Base-by-base conservation (phyloP, 2,113 vertebrate genomes). In the Odobenus rosmarus region DNA sequence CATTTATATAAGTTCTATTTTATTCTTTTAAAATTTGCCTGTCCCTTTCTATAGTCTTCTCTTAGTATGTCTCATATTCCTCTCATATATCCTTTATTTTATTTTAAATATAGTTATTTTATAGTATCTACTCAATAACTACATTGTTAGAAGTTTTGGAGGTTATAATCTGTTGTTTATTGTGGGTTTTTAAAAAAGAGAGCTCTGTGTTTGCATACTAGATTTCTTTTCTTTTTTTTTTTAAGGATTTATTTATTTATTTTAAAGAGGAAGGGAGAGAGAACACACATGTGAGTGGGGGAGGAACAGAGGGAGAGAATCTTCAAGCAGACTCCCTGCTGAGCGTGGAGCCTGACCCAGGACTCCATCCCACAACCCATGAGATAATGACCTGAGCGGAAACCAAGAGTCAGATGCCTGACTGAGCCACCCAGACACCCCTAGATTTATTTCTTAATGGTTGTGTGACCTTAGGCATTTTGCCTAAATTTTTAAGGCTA, bases 91-190 rank as follows among this genome's bases (percentile, higher is more conserved):
- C n/a, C n/a, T 62, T 19, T 87, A 88, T 55, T 97, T 93, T 81
- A 92, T 82, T 92, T 36, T 91, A 76, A 88, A 89, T 7, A 61
- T 81, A 59, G 59, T 92, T 88, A 71, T 69, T 79, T 96, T 72
- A 76, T 21, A 67, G 10, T 80, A 6, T 31, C 49, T 95, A 39
- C 39, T 86, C 42, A 94, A 51, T 77, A 96, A 67, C 42, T 74
- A 33, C 14, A 77, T 57, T 36, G 90, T 94, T 59, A 62, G 18
- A 89, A 51, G 5, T 92, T 46, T 87, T 62, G 28, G 39, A 28
- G 31, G 19, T 21, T 72, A 71, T 57, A 62, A 89, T 92, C 21
- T 92, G 1, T 39, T 76, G 23, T 19, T 95, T 26, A 86, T 53
- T 62, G 18, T 76, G 51, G 51, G 3, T 36, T 77, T 81, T 94